Evolutionary conservation across 2,888 invertebrate genomes (phyloP).

Genomic region (Rhagium mordax): DNA sequence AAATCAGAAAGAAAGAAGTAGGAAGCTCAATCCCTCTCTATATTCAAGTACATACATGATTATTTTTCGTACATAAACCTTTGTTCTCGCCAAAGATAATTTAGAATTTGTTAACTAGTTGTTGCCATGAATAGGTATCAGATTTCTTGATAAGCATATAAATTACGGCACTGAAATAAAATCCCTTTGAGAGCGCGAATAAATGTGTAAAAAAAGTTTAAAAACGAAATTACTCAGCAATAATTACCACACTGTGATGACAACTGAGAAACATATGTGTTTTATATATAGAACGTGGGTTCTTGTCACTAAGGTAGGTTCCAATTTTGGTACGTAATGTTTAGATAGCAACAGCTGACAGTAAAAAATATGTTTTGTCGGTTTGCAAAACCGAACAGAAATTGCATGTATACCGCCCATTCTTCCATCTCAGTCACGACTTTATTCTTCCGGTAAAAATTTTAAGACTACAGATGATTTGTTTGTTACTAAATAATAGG

Average conservation of each 20-base stretch:
- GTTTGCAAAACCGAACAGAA: neutral
- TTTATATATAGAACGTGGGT: neutral
- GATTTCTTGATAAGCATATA: neutral
- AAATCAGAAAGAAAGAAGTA: too few species aligned
- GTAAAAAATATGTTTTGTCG: neutral
- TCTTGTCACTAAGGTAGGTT: too few species aligned
- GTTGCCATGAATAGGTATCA: neutral
- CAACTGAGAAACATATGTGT: neutral
- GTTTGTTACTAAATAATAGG: slow-evolving; percentile 20
- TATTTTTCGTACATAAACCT: too few species aligned
- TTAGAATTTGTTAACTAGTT: neutral
- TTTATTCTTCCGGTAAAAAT: slow-evolving; percentile 15
- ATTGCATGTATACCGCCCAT: slow-evolving; percentile 12
- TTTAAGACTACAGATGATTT: slow-evolving; percentile 18
- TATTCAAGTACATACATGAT: too few species aligned
- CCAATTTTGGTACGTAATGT: neutral
- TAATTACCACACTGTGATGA: neutral
- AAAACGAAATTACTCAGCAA: neutral
- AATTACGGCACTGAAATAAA: neutral
- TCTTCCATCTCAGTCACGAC: slow-evolving; percentile 20
- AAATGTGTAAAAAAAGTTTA: neutral
- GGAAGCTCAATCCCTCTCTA: too few species aligned
- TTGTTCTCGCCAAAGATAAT: too few species aligned
- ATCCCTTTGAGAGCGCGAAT: neutral
- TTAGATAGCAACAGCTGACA: neutral